phyloP scores from a whole-genome alignment of 2,888 invertebrate genomes.

The Pseudeuparius sepicola region DNA sequence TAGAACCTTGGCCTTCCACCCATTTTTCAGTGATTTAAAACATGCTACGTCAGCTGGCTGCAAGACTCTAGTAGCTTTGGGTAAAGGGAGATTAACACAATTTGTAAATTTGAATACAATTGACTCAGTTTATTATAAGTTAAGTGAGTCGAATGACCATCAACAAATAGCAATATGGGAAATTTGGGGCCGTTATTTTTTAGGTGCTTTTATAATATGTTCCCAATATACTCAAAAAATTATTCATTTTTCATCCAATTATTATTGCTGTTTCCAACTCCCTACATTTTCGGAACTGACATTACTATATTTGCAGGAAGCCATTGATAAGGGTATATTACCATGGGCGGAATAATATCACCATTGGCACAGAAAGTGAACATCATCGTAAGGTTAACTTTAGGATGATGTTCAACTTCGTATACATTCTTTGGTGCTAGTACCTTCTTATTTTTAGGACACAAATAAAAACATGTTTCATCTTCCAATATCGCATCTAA shows the following conservation, averaged over 20 bases:
- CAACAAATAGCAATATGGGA: slow-evolving; percentile 22
- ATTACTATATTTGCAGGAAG: slow-evolving; percentile 27
- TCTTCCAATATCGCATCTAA: slow-evolving; percentile 20
- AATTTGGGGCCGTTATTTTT: slow-evolving; percentile 16
- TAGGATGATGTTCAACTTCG: slow-evolving; percentile 32
- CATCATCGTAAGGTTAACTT: slow-evolving; percentile 34
- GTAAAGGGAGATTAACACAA: slow-evolving; percentile 27
- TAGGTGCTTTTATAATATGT: slow-evolving; percentile 16
- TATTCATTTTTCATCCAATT: slow-evolving; percentile 27
- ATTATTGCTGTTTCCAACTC: slow-evolving; percentile 24
- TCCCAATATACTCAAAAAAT: slow-evolving; percentile 27
- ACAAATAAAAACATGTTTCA: slow-evolving; percentile 27
- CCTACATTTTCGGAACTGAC: slow-evolving; percentile 31
- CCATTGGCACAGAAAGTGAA: slow-evolving; percentile 35
- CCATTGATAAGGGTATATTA: slow-evolving; percentile 32
- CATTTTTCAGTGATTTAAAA: no score
- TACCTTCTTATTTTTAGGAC: slow-evolving; percentile 25
- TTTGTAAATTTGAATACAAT: slow-evolving; percentile 25
- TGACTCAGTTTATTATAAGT: slow-evolving; percentile 23
- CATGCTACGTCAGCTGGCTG: no score
- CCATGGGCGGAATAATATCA: slow-evolving; percentile 31
- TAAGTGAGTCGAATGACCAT: slow-evolving; percentile 24
- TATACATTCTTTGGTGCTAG: no score
- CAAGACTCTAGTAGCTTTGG: no score
- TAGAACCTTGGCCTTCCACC: no score